Evolutionary conservation across 2,888 invertebrate species (phyloP), one percentile per base, ranked within the genome.

Genomic region (Axea sp.): DNA sequence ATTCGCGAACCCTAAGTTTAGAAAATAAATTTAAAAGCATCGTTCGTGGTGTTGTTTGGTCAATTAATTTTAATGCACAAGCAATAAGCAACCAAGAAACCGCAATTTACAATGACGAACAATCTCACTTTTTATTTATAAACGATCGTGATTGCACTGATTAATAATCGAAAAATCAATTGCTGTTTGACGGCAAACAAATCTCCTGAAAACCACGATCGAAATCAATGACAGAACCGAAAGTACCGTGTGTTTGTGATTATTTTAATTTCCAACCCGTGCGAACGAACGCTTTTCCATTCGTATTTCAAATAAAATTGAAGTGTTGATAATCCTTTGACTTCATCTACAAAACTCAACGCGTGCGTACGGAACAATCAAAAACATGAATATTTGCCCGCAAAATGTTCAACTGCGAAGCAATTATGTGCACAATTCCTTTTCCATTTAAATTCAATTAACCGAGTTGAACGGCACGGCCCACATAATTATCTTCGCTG

Each of bases 271-370:
- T 41, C 0, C 45, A 12, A 7, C 3, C 12, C 53, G 51, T 15
- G 39, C 15, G 47, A 47, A 30, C 22, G 51, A 43, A 41, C 37
- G 39, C 33, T 14, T 37, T 37, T 24, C 35, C 14, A 43, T 57
- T 59, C 22, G 41, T 35, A 51, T 68, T 59, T 47, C 43, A 53
- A 68, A 68, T 59, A 43, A 59, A 68, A 59, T 59, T 53, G 68
- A 59, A 68, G 68, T 68, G 59, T 59, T 53, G 33, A 51, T 69
- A 69, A 69, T 69, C 68, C 68, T 60, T 69, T 60, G 68, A 60
- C 59, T 69, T 33, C 53, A 53, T 60, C 43, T 51, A 11, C 68
- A 43, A 57, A 59, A 59, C 57, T 31, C 41, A 7, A 43, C 24
- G 39, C 53, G 30, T 37, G 26, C 17, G 51, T 2, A 12, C 17